Evolutionary conservation across 2,113 vertebrate species (phyloP).

Genomic region (Monarcha castaneiventris): DNA sequence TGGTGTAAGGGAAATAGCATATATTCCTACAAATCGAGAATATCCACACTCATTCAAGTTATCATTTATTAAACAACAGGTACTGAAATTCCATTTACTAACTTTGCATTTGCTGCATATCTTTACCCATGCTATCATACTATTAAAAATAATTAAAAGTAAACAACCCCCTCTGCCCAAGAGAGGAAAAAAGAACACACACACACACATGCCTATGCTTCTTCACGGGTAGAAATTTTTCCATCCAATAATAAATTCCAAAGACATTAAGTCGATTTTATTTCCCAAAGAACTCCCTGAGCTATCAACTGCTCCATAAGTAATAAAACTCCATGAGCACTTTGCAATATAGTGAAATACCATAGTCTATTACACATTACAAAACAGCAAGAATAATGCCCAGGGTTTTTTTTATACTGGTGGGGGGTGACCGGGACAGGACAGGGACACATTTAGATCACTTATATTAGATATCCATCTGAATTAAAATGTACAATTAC

Average conservation of each 20-base stretch:
- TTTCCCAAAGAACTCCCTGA: background rate
- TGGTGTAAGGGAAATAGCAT: background rate
- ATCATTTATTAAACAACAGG: background rate
- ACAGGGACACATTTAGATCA: background rate
- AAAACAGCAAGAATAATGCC: background rate
- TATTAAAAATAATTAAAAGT: background rate
- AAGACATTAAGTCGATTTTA: background rate
- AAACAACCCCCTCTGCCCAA: background rate
- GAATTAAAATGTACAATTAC: background rate
- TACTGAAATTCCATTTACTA: background rate
- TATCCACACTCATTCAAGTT: background rate
- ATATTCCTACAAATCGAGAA: background rate
- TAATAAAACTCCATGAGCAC: background rate
- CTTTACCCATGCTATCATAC: background rate
- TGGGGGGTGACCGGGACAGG: background rate
- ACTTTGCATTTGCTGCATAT: background rate
- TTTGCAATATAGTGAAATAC: background rate
- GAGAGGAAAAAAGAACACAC: background rate
- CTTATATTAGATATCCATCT: background rate
- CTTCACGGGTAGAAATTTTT: background rate
- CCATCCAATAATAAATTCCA: background rate
- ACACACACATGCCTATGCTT: background rate
- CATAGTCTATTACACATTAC: background rate
- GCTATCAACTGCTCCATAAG: background rate
- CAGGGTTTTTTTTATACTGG: background rate